phyloP scores from a whole-genome alignment of 1,140 invertebrate genomes.

The Subanguina moxae region DNA sequence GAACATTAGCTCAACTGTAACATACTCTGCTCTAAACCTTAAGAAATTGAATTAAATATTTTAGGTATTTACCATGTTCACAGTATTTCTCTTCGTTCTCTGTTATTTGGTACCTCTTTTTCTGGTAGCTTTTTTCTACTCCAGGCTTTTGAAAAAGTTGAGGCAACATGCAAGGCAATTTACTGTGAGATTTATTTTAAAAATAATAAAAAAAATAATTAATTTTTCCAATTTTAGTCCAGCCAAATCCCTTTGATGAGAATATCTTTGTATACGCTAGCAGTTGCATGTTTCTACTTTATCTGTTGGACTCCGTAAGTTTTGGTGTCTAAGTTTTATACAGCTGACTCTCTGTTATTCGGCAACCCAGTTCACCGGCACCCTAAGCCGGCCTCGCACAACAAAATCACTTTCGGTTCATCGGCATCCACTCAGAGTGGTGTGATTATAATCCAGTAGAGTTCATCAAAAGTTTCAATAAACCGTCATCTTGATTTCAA shows the following conservation, averaged over 20 bases:
- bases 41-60: not conserved
- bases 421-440: too few relatives aligned
- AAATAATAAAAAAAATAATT: too few relatives aligned
- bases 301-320: slow-evolving; percentile 53
- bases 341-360: too few relatives aligned
- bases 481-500: too few relatives aligned
- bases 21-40: too few relatives aligned
- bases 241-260: slow-evolving; percentile 55
- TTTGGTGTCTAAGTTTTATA: slow-evolving; percentile 24
- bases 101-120: slow-evolving; percentile 54
- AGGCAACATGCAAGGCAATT: slow-evolving; percentile 56
- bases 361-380: too few relatives aligned
- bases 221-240: too few relatives aligned
- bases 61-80: slow-evolving; percentile 53
- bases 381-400: too few relatives aligned
- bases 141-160: slow-evolving; percentile 44
- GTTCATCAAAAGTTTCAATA: too few relatives aligned
- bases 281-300: slow-evolving; percentile 59
- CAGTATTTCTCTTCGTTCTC: slow-evolving; percentile 55
- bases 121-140: slow-evolving; percentile 56
- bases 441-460: too few relatives aligned
- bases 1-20: slow-evolving; percentile 32
- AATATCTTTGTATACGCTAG: slow-evolving; percentile 57
- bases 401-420: too few relatives aligned
- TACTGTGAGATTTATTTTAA: slow-evolving; percentile 45